phyloP scores from a whole-genome alignment of 2,888 invertebrate species.

The Eulithis testata region DNA sequence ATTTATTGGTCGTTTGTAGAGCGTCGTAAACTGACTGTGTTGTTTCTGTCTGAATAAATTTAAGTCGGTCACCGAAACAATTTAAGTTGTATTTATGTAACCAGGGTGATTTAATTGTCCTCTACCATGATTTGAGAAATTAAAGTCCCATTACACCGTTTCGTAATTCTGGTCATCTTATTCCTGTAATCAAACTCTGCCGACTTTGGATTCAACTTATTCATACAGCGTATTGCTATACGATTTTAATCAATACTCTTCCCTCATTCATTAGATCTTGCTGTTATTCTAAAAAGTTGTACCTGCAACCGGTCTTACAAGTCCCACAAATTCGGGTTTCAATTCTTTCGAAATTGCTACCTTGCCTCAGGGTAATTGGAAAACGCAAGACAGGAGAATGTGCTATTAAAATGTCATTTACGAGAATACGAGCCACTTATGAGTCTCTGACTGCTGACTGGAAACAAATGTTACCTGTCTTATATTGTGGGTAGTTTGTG shows the following conservation, averaged over 20 bases:
- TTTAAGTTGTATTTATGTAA: neutral
- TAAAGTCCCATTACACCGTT: neutral
- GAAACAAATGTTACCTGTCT: constrained; percentile 33
- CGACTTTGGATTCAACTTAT: constrained; percentile 22
- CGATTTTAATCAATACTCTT: constrained; percentile 28
- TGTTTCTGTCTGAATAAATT: neutral
- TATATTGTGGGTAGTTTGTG: constrained; percentile 9
- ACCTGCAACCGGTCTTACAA: constrained; percentile 39
- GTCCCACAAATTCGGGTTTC: constrained; percentile 40
- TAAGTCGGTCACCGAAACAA: neutral
- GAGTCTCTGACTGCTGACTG: constrained; percentile 37
- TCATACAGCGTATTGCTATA: constrained; percentile 20
- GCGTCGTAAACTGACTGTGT: constrained; percentile 6
- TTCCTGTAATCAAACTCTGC: constrained; percentile 21
- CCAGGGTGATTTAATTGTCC: neutral
- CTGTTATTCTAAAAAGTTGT: constrained; percentile 35
- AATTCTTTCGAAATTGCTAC: constrained; percentile 42
- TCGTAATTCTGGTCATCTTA: constrained; percentile 12
- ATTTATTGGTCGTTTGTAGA: constrained; percentile 26
- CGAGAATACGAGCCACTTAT: constrained; percentile 38
- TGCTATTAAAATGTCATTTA: constrained; percentile 47
- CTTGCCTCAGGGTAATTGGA: constrained; percentile 41
- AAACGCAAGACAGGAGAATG: constrained; percentile 45
- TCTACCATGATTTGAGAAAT: neutral
- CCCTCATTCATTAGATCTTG: constrained; percentile 37